Evolutionary conservation across 2,113 vertebrate species (phyloP), one percentile per base, ranked within the genome.

Genomic region (Ophiodon elongatus): DNA sequence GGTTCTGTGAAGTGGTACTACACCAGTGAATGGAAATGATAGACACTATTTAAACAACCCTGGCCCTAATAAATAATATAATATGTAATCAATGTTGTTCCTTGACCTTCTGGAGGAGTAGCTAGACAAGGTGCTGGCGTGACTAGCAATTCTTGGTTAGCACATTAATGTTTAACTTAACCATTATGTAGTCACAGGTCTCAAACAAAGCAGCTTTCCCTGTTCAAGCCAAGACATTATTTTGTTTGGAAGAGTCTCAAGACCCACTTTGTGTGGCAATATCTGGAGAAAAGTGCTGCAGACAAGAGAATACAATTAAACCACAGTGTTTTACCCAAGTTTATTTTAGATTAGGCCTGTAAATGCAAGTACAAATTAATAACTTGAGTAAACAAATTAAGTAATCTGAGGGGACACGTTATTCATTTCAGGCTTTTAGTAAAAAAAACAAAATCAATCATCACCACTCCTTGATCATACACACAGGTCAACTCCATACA

Each of bases 121-220:
- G 13, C n/a, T 54, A 6, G 5, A 41, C 27, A 37, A 31, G 25
- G 57, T 50, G 57, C 29, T 65, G 69, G 17, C 0, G 6, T 70
- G 73, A 77, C 52, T 45, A n/a, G 29, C 4, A 60, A 33, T 45
- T 81, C 78, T 82, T 71, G n/a, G 67, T 60, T 19, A 14, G 35
- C 17, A 29, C 4, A 82, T 82, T 76, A 79, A 84, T 82, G 71
- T 84, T 86, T 86, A 89, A 89, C 77, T 57, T 17, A 47, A 47
- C 35, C 52, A 33, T 66, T 66, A 8, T 39, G 37, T 10, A 4
- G 63, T 54, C 63, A 54, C 29, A 66, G 13, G 21, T 50, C 65
- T 75, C 60, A 67, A 77, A 82, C 76, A 82, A 84, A 82, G 74
- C 64, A 29, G 21, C 63, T 41, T 37, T 71, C 52, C 4, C 41